These are phyloP conservation scores for Campylomormyrus tamandua DNA, from an alignment of 2,113 vertebrate species.

Conservation along the genomic window DNA sequence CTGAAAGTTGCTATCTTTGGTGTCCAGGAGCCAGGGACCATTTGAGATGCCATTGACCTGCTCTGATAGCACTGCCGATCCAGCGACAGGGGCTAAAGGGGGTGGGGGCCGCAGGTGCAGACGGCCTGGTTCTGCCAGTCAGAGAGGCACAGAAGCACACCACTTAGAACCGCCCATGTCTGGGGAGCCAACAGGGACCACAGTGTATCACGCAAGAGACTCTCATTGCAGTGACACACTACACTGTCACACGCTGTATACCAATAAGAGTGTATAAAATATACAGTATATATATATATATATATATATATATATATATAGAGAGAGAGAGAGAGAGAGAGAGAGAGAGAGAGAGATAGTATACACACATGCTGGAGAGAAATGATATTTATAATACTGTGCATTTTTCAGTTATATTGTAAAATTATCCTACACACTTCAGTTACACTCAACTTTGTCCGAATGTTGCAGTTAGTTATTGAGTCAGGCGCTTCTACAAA, in stretches of 20 bases:
- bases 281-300: too few species aligned
- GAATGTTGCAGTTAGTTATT: background rate
- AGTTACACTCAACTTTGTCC: background rate
- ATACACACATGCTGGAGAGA: too few species aligned
- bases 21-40: background rate
- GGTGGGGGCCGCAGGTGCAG: background rate
- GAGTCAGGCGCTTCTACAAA: background rate
- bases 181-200: background rate
- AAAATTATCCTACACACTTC: background rate
- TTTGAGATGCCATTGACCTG: background rate
- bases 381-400: background rate
- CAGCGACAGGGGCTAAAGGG: background rate
- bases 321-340: too few species aligned
- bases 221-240: background rate
- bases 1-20: background rate
- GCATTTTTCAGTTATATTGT: background rate
- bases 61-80: background rate
- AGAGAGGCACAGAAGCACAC: background rate
- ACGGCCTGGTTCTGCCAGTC: background rate
- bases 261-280: too few species aligned
- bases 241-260: background rate
- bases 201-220: background rate
- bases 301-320: too few species aligned
- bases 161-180: background rate
- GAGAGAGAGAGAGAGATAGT: too few species aligned